A percentile compares a stretch with the other conserved stretches of the same genome.
Evolutionary conservation across 2,797 vertebrate species (phyloP).

Genomic region (Mareca strepera): DNA sequence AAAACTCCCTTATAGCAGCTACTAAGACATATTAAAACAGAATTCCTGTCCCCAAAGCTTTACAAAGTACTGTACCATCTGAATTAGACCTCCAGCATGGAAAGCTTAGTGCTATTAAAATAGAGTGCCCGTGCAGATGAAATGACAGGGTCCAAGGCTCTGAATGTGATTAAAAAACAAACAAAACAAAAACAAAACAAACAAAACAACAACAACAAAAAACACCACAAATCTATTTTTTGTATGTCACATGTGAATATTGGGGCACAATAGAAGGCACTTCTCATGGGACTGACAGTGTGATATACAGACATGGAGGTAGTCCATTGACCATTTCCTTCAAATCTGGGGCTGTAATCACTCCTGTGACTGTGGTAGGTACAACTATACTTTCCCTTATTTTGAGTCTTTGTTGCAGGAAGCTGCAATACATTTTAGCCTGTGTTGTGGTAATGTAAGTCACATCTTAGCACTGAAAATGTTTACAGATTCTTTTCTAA

Average conservation of each 20-base stretch:
- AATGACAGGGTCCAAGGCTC: accelerated
- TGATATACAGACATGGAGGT: not conserved
- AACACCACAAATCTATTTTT: not conserved
- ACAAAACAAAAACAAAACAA: not conserved
- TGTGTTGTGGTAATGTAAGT: not conserved
- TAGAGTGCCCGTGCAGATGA: accelerated
- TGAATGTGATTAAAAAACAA: not conserved
- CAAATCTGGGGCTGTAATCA: not conserved
- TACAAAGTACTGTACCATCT: not conserved
- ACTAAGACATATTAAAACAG: not conserved
- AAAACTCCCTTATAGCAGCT: not conserved
- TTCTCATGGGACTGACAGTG: not conserved
- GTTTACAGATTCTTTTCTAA: not conserved
- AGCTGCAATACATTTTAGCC: not conserved
- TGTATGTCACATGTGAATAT: accelerated
- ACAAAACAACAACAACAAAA: too few relatives aligned
- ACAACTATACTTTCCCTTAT: not conserved
- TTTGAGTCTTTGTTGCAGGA: not conserved
- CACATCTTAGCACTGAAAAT: not conserved
- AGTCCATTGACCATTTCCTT: not conserved
- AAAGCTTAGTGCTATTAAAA: not conserved
- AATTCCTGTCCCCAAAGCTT: not conserved
- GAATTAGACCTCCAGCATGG: not conserved
- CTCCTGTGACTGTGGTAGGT: not conserved
- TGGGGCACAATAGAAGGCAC: not conserved